Evolutionary conservation across 2,888 invertebrate genomes (phyloP), one percentile per base, ranked within the genome.

Genomic region (Plebejus melissa): DNA sequence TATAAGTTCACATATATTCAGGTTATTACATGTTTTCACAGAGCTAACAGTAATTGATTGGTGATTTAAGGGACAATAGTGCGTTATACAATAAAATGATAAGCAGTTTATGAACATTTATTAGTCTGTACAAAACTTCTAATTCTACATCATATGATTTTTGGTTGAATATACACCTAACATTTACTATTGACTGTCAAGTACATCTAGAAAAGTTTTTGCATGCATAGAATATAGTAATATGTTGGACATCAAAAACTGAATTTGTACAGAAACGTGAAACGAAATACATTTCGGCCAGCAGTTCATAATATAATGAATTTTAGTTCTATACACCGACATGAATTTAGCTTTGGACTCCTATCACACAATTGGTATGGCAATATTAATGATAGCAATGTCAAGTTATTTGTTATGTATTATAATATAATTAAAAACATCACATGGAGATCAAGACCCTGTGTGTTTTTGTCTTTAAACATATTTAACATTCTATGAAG

Each of bases 361-460:
- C 58, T 78, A 79, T 76, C 74, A 77, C 75, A 77, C 38, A 77
- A 78, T 77, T 74, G 78, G 75, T 78, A 79, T 77, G 72, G 76
- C 79, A 78, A 77, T 79, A 78, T 78, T 79, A 82, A 16, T 4
- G 2, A 84, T 86, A 87, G 85, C 83, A 83, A 85, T 82, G 84
- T 84, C 81, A 85, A 81, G 82, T 83, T 79, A 77, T 74, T 79
- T 78, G 74, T 46, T 38, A 75, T 71, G 71, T 41, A 46, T 60
- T 57, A 72, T 72, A 54, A 32, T 54, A 54, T 50, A 72, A 54
- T 71, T 83, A 86, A 86, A 85, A 84, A 87, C 81, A 86, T 85
- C 85, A 87, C 86, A 84, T 84, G 91, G 91, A 91, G 91, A 92
- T 91, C 91, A 88, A 87, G 84, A 85, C 87, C 87, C 85, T 82